A percentile compares a stretch with the other conserved stretches of the same genome.
phyloP scores from a whole-genome alignment of 2,797 vertebrate genomes.

The Rallus crepitans region DNA sequence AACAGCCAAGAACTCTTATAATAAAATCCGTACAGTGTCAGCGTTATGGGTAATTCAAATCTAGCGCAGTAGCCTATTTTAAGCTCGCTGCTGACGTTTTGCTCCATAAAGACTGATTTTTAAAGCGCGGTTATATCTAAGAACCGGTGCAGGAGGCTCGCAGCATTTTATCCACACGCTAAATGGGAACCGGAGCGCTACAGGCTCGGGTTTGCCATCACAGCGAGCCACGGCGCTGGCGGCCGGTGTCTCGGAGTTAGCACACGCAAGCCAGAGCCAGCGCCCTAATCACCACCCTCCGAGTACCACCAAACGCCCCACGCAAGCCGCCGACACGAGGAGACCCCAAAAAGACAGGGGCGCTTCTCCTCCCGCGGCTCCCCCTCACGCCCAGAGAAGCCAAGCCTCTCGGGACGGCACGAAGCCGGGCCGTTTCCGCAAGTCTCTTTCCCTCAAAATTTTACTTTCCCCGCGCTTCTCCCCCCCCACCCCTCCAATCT shows the following conservation, averaged over 20 bases:
- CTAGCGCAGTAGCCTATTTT: rapidly evolving
- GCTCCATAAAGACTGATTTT: not conserved
- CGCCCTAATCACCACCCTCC: rapidly evolving
- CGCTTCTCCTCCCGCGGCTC: not conserved
- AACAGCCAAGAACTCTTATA: not conserved
- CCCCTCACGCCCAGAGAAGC: not conserved
- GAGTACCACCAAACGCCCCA: rapidly evolving
- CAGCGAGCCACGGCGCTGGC: rapidly evolving
- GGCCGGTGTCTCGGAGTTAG: not conserved
- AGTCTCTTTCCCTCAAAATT: rapidly evolving
- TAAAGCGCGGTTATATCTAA: not conserved
- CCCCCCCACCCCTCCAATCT: no score
- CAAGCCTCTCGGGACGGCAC: rapidly evolving
- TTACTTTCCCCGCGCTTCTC: rapidly evolving
- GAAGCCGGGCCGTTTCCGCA: rapidly evolving
- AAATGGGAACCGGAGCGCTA: not conserved
- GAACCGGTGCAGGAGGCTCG: rapidly evolving
- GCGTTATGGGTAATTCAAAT: not conserved
- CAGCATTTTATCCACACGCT: not conserved
- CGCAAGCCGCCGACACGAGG: not conserved
- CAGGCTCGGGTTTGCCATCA: no score
- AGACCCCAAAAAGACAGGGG: rapidly evolving
- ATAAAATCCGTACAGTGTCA: rapidly evolving
- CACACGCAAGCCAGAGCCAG: not conserved
- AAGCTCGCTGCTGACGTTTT: not conserved